Evolutionary conservation across 2,113 vertebrate genomes (phyloP).

Genomic region (Phylloscopus trochiloides): DNA sequence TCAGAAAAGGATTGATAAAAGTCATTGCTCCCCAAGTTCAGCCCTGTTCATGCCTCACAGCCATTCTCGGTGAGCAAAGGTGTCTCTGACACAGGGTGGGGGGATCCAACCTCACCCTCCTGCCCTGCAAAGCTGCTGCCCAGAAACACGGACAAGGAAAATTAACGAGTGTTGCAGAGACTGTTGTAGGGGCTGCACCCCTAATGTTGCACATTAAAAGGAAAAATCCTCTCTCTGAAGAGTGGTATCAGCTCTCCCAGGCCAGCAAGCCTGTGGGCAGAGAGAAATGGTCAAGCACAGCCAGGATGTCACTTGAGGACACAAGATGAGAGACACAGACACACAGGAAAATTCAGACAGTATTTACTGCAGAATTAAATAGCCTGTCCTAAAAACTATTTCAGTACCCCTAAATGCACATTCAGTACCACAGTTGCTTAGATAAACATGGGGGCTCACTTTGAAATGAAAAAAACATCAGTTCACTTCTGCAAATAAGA

Average conservation of each 20-base stretch:
- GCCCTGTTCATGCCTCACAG: background rate
- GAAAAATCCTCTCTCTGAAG: background rate
- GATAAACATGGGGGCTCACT: background rate
- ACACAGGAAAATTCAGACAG: background rate
- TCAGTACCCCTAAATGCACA: background rate
- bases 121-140: background rate
- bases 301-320: background rate
- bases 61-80: background rate
- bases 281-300: background rate
- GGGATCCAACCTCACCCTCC: rapidly evolving
- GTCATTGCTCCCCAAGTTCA: background rate
- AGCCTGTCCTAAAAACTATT: constrained; percentile 7
- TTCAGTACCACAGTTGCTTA: background rate
- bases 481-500: constrained; percentile 4
- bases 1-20: background rate
- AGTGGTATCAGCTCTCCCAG: background rate
- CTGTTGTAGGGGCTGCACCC: background rate
- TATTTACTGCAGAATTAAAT: constrained; percentile 46
- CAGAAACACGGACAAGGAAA: background rate
- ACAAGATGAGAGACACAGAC: background rate
- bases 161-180: background rate
- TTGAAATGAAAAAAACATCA: background rate
- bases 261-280: background rate
- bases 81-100: background rate
- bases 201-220: rapidly evolving